These are phyloP conservation scores for Argya squamiceps DNA, from an alignment of 2,797 vertebrate species.

Conservation along the genomic window DNA sequence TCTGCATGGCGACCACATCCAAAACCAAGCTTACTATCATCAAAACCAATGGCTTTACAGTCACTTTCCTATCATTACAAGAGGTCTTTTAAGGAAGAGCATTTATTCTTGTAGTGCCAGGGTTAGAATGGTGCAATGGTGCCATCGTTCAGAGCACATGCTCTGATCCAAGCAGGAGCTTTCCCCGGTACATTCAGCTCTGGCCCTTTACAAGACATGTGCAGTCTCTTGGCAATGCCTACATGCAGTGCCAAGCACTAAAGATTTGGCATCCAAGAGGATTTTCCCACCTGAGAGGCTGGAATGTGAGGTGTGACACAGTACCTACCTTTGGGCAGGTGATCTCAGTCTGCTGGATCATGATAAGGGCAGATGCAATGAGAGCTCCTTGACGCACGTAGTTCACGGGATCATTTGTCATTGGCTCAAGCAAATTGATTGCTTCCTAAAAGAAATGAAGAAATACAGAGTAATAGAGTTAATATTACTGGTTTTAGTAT, in stretches of 20 bases:
- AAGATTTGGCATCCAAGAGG: not conserved
- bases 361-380: slow-evolving; percentile 95
- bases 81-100: not conserved
- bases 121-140: not conserved
- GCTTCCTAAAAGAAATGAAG: slow-evolving; percentile 86
- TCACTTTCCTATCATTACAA: not conserved
- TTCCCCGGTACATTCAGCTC: not conserved
- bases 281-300: not conserved
- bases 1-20: not conserved
- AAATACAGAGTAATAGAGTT: not conserved
- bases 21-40: not conserved
- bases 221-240: not conserved
- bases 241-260: not conserved
- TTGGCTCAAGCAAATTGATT: slow-evolving; percentile 97
- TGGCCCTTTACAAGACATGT: not conserved
- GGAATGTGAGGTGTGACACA: not conserved
- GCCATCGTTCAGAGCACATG: not conserved
- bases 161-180: not conserved
- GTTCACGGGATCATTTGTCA: slow-evolving; percentile 99
- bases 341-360: slow-evolving; percentile 97
- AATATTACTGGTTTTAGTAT: not conserved
- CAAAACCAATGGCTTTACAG: not conserved
- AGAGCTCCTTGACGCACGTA: slow-evolving; percentile 97
- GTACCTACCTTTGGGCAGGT: slow-evolving; percentile 97
- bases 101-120: not conserved